A percentile compares a stretch with the other conserved stretches of the same genome.
Evolutionary conservation across 2,888 invertebrate genomes (phyloP).

Genomic region (Catocala fraxini): DNA sequence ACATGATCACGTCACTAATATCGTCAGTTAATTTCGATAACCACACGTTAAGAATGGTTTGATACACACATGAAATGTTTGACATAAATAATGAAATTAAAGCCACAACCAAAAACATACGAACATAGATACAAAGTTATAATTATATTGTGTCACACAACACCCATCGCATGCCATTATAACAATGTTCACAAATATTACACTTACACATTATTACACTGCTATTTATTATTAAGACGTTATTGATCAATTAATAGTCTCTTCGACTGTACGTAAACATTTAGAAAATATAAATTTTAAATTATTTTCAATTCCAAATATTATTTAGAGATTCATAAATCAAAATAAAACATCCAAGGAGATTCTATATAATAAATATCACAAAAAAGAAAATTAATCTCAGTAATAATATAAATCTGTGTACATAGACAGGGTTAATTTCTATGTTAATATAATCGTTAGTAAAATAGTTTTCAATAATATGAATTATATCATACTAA

Average conservation of each 20-base stretch:
- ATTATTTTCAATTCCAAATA: constrained; percentile 80
- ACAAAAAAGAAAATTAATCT: constrained; percentile 40
- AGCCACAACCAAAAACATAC: constrained; percentile 66
- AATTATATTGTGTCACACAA: constrained; percentile 22
- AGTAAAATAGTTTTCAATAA: constrained; percentile 72
- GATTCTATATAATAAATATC: constrained; percentile 44
- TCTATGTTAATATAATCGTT: constrained; percentile 61
- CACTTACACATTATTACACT: constrained; percentile 44
- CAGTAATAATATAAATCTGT: constrained; percentile 38
- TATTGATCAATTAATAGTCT: constrained; percentile 56
- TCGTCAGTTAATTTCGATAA: no score
- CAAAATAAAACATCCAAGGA: constrained; percentile 52
- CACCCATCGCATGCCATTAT: constrained; percentile 23
- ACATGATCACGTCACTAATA: not conserved
- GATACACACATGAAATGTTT: constrained; percentile 4
- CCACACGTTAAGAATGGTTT: not conserved
- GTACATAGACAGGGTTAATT: constrained; percentile 37
- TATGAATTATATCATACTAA: constrained; percentile 60
- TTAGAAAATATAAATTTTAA: constrained; percentile 80
- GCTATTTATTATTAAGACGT: constrained; percentile 53
- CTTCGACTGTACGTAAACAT: constrained; percentile 69
- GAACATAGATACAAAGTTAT: constrained; percentile 36
- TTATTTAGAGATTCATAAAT: constrained; percentile 53
- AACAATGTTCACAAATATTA: constrained; percentile 41
- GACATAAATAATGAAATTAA: constrained; percentile 60